Conservation (phyloP, 2,113 vertebrate species). For the Oreochromis aureus region DNA sequence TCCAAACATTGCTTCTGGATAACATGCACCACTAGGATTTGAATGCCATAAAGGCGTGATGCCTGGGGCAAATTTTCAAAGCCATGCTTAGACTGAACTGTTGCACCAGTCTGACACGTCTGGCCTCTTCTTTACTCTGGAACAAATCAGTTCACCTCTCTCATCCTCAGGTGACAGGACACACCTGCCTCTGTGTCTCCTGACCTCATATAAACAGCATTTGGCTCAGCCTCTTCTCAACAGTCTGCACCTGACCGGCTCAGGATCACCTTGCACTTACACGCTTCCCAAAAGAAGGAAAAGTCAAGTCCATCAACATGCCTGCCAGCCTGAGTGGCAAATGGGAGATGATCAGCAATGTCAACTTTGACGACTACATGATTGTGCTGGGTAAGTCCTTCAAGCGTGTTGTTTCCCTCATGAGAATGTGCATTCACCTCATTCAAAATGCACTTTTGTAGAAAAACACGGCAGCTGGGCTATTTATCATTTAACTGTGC, state of each 20-base stretch:
- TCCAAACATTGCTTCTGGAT: background rate
- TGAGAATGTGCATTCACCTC: rapidly evolving
- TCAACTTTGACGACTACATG: conserved; percentile 85
- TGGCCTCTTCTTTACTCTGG: background rate
- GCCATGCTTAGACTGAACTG: background rate
- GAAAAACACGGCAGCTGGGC: rapidly evolving
- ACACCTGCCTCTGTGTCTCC: background rate
- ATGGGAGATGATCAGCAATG: conserved; percentile 82
- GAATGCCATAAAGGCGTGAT: background rate
- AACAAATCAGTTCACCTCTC: background rate
- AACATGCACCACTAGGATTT: background rate
- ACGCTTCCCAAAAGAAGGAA: background rate
- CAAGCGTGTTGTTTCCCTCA: background rate
- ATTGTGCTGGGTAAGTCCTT: conserved; percentile 76
- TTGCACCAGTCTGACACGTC: conserved; percentile 38
- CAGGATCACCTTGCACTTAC: background rate
- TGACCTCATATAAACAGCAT: background rate
- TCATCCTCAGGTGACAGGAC: background rate
- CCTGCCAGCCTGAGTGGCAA: conserved; percentile 76
- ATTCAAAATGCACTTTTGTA: background rate
- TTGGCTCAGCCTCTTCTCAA: background rate
- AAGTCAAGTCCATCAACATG: conserved; percentile 56
- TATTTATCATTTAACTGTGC: background rate
- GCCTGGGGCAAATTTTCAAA: background rate
- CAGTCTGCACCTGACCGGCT: background rate